phyloP scores from a whole-genome alignment of 2,113 vertebrate genomes.

The Clarias gariepinus region DNA sequence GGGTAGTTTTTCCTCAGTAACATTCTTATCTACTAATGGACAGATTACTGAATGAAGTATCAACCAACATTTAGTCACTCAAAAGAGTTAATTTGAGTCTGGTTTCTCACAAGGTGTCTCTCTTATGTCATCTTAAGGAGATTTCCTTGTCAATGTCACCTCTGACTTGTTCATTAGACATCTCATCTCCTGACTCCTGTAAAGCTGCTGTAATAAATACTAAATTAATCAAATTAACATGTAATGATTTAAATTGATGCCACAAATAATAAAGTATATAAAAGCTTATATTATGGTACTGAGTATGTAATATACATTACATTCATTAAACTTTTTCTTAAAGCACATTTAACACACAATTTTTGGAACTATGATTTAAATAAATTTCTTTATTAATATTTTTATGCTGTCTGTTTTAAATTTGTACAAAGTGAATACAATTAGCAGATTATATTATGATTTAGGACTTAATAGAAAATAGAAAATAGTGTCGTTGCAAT shows the following conservation, averaged over 20 bases:
- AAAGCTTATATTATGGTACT: not conserved
- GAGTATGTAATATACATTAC: not conserved
- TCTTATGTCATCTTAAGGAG: not conserved
- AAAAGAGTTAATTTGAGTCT: slow-evolving; percentile 1
- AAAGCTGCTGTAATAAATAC: not conserved
- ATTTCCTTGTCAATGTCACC: not conserved
- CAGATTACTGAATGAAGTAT: not conserved
- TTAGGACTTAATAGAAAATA: not conserved
- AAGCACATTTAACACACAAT: not conserved
- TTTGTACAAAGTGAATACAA: not conserved
- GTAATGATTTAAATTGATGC: not conserved
- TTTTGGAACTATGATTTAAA: not conserved
- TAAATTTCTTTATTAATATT: not conserved
- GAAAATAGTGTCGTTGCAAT: not conserved
- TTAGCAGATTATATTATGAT: not conserved
- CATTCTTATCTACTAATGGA: not conserved
- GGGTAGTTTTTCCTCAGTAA: not conserved
- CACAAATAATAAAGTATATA: not conserved
- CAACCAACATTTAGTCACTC: not conserved
- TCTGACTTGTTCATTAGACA: not conserved
- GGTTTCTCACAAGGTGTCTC: not conserved
- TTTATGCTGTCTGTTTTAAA: not conserved
- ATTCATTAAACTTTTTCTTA: not conserved
- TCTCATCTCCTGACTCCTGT: not conserved
- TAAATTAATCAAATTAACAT: not conserved